Evolutionary conservation across 1,140 invertebrate species (phyloP), one percentile per base, ranked within the genome.

Genomic region (Drosophila albomicans): DNA sequence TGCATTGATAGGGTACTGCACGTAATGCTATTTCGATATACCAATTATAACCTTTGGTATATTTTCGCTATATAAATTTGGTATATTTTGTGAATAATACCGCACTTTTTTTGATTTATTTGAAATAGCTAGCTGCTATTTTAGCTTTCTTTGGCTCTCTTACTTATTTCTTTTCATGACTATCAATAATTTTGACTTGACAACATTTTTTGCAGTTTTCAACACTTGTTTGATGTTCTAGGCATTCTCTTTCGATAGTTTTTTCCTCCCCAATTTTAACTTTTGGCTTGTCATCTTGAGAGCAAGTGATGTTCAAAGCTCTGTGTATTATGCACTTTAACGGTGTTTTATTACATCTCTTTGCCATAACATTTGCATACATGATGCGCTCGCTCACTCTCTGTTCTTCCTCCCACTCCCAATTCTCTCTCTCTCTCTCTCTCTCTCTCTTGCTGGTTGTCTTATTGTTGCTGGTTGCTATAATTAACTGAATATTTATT

Each of bases 401-500:
- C 41, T 35, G 65, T 7, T 4, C 10, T 20, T 8, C 3, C n/a
- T 46, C 11, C 13, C 41, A 25, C 20, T 25, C 20, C 20, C n/a
- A n/a, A n/a, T 2, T 3, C 4, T 11, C 20, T 32, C 32, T 20
- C 32, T 32, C 8, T 38, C 32, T 41, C 54, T 43, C 20, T 59
- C 25, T 62, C 49, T 70, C 2, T 7, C 30, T 4, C 32, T 46
- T 48, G 11, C 15, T 20, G 16, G 13, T 49, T 43, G 5, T 13
- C 16, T 48, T 57, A 38, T 56, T 67, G 74, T 35, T 70, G 57
- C 49, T 61, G 58, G 58, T 51, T 65, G 82, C 85, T 89, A 89
- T 89, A 89, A 89, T 89, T 89, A 89, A 89, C 81, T 89, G 75
- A 74, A 85, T 89, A 89, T 89, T 89, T 89, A 89, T 89, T 89